Evolutionary conservation across 2,797 vertebrate genomes (phyloP).

Genomic region (Parauchenoglanis punctatus): DNA sequence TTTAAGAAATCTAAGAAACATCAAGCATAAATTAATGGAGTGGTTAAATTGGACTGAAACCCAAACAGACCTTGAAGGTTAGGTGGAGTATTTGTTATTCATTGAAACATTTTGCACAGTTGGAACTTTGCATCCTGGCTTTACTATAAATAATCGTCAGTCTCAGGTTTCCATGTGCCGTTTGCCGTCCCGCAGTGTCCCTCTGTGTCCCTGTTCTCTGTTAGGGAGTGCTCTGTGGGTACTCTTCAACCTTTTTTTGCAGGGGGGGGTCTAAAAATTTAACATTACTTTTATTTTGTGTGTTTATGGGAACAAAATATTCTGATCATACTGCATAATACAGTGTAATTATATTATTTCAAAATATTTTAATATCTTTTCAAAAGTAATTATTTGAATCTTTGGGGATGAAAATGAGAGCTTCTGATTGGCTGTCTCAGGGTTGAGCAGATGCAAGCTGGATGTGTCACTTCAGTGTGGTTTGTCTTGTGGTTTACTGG

Average conservation of each 20-base stretch:
- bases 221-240: not conserved
- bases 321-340: not conserved
- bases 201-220: no score
- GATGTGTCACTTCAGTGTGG: constrained; percentile 18
- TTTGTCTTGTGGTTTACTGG: constrained; percentile 38
- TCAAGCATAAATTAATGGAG: no score
- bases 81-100: not conserved
- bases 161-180: constrained; percentile 31
- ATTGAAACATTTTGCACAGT: not conserved
- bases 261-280: not conserved
- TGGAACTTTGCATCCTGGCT: not conserved
- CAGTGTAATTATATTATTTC: not conserved
- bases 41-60: not conserved
- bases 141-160: constrained; percentile 35
- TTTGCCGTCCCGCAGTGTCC: no score
- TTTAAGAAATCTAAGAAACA: no score
- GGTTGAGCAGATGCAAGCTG: not conserved
- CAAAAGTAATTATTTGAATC: not conserved
- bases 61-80: not conserved
- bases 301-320: not conserved
- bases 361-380: not conserved
- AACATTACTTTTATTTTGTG: no score
- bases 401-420: not conserved
- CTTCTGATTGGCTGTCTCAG: not conserved
- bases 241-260: not conserved